These are phyloP conservation scores for Pseudonaja textilis DNA, from an alignment of 2,113 vertebrate species.

Conservation along the genomic window DNA sequence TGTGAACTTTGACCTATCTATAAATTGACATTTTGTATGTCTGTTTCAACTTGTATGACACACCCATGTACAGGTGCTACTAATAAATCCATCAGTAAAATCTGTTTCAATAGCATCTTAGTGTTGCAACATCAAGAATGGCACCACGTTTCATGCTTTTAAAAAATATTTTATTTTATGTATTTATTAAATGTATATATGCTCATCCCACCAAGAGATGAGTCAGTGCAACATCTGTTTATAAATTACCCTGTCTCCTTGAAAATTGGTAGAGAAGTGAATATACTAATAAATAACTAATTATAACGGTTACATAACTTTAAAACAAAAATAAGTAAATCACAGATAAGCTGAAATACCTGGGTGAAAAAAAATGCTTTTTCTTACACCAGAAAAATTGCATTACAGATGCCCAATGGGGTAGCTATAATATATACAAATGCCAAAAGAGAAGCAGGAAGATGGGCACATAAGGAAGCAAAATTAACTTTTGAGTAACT, in stretches of 20 bases:
- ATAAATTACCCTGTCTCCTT: neutral
- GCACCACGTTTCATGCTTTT: neutral
- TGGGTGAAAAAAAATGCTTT: neutral
- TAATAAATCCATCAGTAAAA: neutral
- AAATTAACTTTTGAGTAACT: neutral
- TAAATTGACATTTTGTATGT: neutral
- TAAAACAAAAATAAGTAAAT: neutral
- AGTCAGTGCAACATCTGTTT: neutral
- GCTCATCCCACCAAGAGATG: neutral
- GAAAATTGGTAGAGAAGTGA: neutral
- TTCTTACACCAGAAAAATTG: neutral
- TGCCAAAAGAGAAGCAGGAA: neutral
- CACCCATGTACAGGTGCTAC: neutral
- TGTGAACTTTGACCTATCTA: neutral
- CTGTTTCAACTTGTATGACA: neutral
- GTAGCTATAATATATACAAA: neutral
- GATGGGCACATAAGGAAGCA: neutral
- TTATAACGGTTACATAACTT: neutral
- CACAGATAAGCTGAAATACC: neutral
- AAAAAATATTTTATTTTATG: neutral
- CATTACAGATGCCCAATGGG: neutral
- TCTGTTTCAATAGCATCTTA: neutral
- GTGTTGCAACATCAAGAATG: neutral
- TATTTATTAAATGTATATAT: neutral
- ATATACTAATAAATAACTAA: neutral